Conservation (phyloP, 2,113 vertebrate species). For the Peromyscus polionotus region DNA sequence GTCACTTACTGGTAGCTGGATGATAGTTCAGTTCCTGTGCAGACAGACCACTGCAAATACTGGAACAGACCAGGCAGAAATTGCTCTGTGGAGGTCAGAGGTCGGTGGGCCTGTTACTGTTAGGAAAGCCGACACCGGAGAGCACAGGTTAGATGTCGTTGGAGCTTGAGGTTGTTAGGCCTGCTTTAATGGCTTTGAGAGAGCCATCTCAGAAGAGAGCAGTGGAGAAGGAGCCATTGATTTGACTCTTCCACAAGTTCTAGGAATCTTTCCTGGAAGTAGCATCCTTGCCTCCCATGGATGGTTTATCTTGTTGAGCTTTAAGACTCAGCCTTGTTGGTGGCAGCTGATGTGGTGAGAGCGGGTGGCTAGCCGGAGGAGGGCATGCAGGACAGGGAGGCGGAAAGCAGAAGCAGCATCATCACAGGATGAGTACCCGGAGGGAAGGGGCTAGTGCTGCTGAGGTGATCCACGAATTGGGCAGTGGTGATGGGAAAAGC, state of each 20-base stretch:
- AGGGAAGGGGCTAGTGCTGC: too few species aligned
- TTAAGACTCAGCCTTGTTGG: neutral
- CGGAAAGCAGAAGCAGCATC: neutral
- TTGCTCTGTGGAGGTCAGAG: neutral
- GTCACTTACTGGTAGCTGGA: neutral
- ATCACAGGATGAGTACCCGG: neutral
- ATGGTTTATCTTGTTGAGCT: neutral
- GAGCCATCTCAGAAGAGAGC: neutral
- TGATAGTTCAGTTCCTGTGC: neutral
- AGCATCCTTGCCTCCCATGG: neutral
- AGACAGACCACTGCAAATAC: neutral
- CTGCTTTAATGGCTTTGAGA: neutral
- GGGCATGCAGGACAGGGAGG: neutral
- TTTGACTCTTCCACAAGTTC: neutral
- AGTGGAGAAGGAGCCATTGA: too few species aligned
- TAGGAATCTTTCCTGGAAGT: neutral
- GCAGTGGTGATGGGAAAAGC: neutral
- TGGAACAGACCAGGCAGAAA: neutral
- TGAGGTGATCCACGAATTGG: neutral
- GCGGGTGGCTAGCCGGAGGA: neutral
- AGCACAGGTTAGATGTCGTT: neutral
- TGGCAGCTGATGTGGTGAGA: neutral
- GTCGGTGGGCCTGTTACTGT: neutral
- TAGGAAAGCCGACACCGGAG: too few species aligned
- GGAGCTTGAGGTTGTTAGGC: neutral